A percentile compares a stretch with the other conserved stretches of the same genome.
These are phyloP conservation scores for Siphamia tubifer DNA, from an alignment of 2,113 vertebrate species.

Conservation along the genomic window DNA sequence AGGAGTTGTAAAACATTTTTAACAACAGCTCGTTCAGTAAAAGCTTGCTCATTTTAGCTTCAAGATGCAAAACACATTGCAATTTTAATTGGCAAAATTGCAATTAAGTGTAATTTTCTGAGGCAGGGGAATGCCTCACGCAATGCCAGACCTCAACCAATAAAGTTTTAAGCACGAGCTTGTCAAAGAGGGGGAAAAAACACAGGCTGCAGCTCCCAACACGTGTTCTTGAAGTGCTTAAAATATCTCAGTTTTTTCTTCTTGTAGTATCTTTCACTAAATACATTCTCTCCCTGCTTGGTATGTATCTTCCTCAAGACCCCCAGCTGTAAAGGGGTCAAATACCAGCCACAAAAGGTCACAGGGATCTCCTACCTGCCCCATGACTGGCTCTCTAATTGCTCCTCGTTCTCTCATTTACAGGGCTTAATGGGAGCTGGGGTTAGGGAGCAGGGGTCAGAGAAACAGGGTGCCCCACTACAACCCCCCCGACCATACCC, in stretches of 20 bases:
- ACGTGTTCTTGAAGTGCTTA: neutral
- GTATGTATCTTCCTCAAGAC: constrained; percentile 22
- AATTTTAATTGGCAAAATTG: constrained; percentile 31
- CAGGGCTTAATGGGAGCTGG: constrained; percentile 37
- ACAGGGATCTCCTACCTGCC: constrained; percentile 58
- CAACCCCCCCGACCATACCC: neutral
- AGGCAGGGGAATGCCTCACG: neutral
- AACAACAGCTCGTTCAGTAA: constrained; percentile 28
- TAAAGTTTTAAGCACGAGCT: constrained; percentile 42
- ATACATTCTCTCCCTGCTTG: constrained; percentile 19
- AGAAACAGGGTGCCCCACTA: neutral
- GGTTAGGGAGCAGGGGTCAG: constrained; percentile 39
- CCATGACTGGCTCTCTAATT: constrained; percentile 62
- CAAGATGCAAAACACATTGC: constrained; percentile 40
- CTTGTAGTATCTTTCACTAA: neutral
- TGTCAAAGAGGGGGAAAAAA: constrained; percentile 14
- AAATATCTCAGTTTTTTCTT: neutral
- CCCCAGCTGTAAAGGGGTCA: constrained; percentile 45
- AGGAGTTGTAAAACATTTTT: constrained; percentile 39
- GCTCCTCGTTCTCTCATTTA: constrained; percentile 60
- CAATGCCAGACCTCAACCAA: constrained; percentile 23
- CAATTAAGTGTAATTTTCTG: constrained; percentile 37
- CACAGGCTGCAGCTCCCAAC: neutral
- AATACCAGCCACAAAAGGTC: constrained; percentile 62
- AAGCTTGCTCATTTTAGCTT: constrained; percentile 40